Base-by-base conservation (phyloP, 2,113 vertebrate genomes). In the Petromus typicus region DNA sequence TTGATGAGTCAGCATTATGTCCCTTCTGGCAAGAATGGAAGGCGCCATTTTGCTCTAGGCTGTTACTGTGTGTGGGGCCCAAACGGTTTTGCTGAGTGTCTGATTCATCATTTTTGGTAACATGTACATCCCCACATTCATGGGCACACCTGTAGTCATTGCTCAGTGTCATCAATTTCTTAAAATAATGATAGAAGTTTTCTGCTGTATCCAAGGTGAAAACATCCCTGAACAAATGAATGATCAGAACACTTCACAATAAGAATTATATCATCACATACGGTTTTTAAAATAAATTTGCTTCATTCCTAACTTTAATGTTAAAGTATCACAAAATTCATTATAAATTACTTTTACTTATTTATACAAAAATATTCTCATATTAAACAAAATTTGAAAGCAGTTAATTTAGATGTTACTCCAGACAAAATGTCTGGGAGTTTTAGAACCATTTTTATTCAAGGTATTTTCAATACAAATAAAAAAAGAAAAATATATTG, bases 121-220 rank as follows among this genome's bases (percentile, higher is more conserved):
- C 34, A 34, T 88, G 76, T 48, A 98, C 79, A 83, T 98, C 97
- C 16, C 98, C 97, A 0, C 96, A 97, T 95, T 99, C 99, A 89
- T 99, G 99, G 57, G 98, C 97, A 25, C 96, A 98, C 85, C 99
- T 98, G 86, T 98, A 99, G 66, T 99, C 98, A 96, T 97, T 96
- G 78, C 99, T 99, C 95, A 99, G 97, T 78, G 97, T 97, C 98
- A 99, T 98, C 86, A 98, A 94, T 86, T 99, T 97, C 51, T 98
- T 91, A 86, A 98, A 97, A 97, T 99, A 99, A 51, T 92, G 92
- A 95, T 97, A 98, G 86, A 97, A 96, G 57, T 85, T 84, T 51
- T 98, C 92, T 51, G 97, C 91, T 88, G 93, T 97, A 30, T 98
- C 98, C 95, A 98, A 22, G 71, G 97, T 98, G 16, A 97, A 97